A percentile compares a stretch with the other conserved stretches of the same genome.
These are phyloP conservation scores for Ctenoplectra terminalis DNA, from an alignment of 1,140 invertebrate genomes.

Conservation along the genomic window DNA sequence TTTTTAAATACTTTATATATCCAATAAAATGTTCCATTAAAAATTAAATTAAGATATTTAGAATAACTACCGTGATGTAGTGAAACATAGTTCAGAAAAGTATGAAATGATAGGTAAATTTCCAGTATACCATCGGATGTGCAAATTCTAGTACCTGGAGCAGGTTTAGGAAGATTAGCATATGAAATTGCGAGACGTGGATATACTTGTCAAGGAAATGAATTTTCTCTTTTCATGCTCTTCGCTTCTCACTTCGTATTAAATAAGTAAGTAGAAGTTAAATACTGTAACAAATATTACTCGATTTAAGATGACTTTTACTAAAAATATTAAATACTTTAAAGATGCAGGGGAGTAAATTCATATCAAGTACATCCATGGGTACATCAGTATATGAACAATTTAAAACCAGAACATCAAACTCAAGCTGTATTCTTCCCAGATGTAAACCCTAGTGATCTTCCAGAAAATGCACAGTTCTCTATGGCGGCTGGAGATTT, in stretches of 20 bases:
- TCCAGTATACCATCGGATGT: conserved; percentile 82
- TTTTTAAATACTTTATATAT: background rate
- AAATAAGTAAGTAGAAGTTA: conserved; percentile 87
- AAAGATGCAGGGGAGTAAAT: conserved; percentile 84
- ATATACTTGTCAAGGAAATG: conserved; percentile 97
- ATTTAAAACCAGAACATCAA: conserved; percentile 92
- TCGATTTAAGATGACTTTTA: background rate
- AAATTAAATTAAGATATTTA: background rate
- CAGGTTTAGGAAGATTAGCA: conserved; percentile 95
- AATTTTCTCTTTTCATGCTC: conserved; percentile 98
- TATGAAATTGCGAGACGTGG: conserved; percentile 96
- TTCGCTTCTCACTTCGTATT: conserved; percentile 98
- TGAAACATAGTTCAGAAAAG: conserved; percentile 62
- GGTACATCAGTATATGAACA: conserved; percentile 97
- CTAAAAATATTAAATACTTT: conserved; percentile 32
- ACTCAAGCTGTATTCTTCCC: conserved; percentile 92
- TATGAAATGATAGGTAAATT: conserved; percentile 74
- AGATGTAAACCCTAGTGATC: conserved; percentile 91
- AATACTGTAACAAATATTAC: background rate
- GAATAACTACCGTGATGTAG: background rate
- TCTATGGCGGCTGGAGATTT: conserved; percentile 99
- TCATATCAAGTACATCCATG: conserved; percentile 93
- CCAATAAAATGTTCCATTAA: background rate
- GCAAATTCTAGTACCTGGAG: conserved; percentile 95
- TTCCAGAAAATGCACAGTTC: conserved; percentile 89